Conservation (phyloP, 2,113 vertebrate genomes). For the Ivindomyrus marchei region DNA sequence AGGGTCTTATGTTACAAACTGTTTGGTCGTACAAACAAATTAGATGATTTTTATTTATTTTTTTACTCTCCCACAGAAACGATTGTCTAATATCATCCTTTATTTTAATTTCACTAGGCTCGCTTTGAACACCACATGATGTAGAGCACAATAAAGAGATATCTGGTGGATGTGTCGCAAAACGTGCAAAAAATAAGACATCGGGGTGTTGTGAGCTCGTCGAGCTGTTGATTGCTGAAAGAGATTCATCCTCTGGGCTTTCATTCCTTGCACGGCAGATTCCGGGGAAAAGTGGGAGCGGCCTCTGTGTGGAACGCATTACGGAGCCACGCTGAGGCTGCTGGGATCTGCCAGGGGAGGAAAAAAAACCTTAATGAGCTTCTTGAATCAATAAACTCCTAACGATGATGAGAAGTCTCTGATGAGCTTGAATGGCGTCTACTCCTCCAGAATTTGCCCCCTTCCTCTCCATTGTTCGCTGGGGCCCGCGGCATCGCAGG, state of each 20-base stretch:
- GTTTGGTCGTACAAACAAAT: background rate
- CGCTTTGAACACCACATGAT: too few species aligned
- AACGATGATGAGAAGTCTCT: slow-evolving; percentile 41
- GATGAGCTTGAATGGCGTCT: slow-evolving; percentile 40
- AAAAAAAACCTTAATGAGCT: slow-evolving; percentile 43
- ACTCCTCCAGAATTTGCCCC: slow-evolving; percentile 28
- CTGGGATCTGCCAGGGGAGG: slow-evolving; percentile 29
- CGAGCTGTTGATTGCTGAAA: slow-evolving; percentile 22
- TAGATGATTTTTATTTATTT: background rate
- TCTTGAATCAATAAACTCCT: slow-evolving; percentile 45
- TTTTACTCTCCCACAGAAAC: background rate
- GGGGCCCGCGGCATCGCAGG: slow-evolving; percentile 21
- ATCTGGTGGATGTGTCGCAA: background rate
- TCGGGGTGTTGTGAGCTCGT: slow-evolving; percentile 1
- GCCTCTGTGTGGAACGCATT: slow-evolving; percentile 32
- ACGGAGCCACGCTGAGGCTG: slow-evolving; percentile 33
- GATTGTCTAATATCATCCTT: background rate
- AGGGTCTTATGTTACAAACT: background rate
- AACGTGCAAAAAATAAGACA: background rate
- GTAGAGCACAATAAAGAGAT: background rate
- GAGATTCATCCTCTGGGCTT: slow-evolving; percentile 23
- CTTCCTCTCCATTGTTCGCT: slow-evolving; percentile 34
- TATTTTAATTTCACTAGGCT: background rate
- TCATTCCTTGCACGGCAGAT: slow-evolving; percentile 36
- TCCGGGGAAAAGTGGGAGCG: slow-evolving; percentile 18